Percentiles rank a stretch among this genome's conserved stretches.
Conservation (phyloP, 2,797 vertebrate species). For the Capromys pilorides region DNA sequence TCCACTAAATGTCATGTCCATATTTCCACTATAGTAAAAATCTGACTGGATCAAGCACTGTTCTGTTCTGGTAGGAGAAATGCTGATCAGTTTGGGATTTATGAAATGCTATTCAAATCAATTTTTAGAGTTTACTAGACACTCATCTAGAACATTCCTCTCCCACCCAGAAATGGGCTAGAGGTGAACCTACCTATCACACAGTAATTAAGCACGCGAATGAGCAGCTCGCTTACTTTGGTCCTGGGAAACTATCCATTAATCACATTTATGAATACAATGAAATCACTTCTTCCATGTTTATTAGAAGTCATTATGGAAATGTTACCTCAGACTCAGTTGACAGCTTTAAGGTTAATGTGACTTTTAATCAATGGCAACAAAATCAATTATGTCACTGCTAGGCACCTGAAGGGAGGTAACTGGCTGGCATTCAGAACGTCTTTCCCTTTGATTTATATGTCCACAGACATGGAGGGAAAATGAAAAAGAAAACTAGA, state of each 20-base stretch:
- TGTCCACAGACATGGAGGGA: background rate
- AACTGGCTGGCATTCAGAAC: conserved; percentile 75
- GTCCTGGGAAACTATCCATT: conserved; percentile 72
- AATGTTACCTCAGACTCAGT: conserved; percentile 70
- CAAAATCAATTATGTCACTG: conserved; percentile 75
- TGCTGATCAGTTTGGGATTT: conserved; percentile 1
- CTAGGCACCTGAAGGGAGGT: conserved; percentile 51
- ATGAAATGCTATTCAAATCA: background rate
- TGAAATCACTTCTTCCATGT: conserved; percentile 79
- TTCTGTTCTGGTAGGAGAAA: conserved; percentile 5
- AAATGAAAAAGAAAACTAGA: background rate
- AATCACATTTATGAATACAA: conserved; percentile 79
- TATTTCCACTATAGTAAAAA: conserved; percentile 16
- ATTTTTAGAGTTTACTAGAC: background rate
- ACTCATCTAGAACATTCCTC: background rate
- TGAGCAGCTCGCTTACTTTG: conserved; percentile 70
- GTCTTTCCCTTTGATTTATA: conserved; percentile 42
- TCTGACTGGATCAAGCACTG: background rate
- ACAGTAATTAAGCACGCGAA: conserved; percentile 67
- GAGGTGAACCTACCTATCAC: conserved; percentile 50
- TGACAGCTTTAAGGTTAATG: conserved; percentile 75
- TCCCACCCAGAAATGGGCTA: background rate
- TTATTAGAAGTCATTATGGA: conserved; percentile 80
- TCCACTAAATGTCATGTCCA: background rate
- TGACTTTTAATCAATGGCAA: conserved; percentile 73